Evolutionary conservation across 92 coral and sea anemone genomes (phyloP).

Genomic region (Epizoanthus scotinus): DNA sequence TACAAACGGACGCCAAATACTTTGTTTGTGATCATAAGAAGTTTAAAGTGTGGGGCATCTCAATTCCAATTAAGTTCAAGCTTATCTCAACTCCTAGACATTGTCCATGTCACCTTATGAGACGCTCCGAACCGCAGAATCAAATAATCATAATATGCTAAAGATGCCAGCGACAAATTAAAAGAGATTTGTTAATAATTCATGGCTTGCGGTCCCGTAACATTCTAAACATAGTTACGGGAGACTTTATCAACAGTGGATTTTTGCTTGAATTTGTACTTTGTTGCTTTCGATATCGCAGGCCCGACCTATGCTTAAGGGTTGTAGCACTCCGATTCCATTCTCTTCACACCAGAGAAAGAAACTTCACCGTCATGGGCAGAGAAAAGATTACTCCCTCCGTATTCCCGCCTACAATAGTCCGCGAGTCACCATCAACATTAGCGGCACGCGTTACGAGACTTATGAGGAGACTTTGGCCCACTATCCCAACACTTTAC

Average conservation of each 20-base stretch:
- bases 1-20: no score
- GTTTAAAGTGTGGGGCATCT: no score
- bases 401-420: constrained; percentile 79
- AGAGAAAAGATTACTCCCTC: background rate
- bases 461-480: constrained; percentile 93
- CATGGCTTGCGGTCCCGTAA: background rate
- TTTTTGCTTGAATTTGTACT: background rate
- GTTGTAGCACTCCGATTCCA: constrained; percentile 26
- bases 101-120: background rate
- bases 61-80: no score
- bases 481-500: constrained; percentile 81
- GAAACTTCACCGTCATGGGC: constrained; percentile 35
- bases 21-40: no score
- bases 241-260: background rate
- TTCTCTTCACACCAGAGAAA: constrained; percentile 11
- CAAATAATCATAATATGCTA: background rate
- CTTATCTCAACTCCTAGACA: background rate
- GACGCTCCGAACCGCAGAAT: background rate
- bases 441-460: constrained; percentile 96
- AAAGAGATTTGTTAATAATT: background rate
- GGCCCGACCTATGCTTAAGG: constrained; percentile 30
- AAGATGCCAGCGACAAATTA: background rate
- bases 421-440: constrained; percentile 88
- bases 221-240: background rate
- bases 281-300: background rate